These are phyloP conservation scores for Plemyria rubiginata DNA, from an alignment of 2,888 invertebrate species.

Conservation along the genomic window DNA sequence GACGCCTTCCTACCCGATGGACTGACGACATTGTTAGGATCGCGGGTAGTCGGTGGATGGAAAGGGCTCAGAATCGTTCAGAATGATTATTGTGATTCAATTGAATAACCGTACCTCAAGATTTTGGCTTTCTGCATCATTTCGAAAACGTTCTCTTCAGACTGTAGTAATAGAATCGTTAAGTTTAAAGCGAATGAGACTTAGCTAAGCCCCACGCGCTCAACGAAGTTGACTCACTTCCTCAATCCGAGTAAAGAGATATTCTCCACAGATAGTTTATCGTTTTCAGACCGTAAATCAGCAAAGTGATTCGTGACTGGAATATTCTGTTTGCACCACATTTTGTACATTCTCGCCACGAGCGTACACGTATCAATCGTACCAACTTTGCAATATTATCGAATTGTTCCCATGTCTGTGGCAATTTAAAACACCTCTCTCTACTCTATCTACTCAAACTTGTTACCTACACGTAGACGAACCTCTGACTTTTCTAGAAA, in stretches of 20 bases:
- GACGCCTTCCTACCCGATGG: too few species aligned
- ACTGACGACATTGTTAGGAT: too few species aligned
- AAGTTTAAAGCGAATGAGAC: neutral
- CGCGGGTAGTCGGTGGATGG: too few species aligned
- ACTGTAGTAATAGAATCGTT: neutral
- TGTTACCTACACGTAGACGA: neutral
- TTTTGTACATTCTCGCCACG: neutral
- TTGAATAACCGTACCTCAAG: too few species aligned
- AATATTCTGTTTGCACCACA: conserved; percentile 4
- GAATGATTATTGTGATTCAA: too few species aligned
- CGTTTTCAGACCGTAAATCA: conserved; percentile 18
- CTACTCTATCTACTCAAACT: neutral
- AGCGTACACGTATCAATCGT: conserved; percentile 16
- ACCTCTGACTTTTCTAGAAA: too few species aligned
- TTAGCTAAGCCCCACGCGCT: neutral
- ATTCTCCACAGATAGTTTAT: conserved; percentile 15
- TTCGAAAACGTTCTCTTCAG: too few species aligned
- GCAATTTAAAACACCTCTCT: conserved; percentile 10
- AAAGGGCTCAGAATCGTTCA: too few species aligned
- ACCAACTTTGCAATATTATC: conserved; percentile 22
- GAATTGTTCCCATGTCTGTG: conserved; percentile 12
- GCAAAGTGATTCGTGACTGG: conserved; percentile 20
- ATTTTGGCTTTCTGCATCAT: too few species aligned
- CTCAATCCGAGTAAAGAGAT: conserved; percentile 4
- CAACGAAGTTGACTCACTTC: neutral